Percentiles rank a stretch among this genome's conserved stretches.
Evolutionary conservation across 64 coral and sea anemone species (phyloP).

Genomic region (Actinia tenebrosa): DNA sequence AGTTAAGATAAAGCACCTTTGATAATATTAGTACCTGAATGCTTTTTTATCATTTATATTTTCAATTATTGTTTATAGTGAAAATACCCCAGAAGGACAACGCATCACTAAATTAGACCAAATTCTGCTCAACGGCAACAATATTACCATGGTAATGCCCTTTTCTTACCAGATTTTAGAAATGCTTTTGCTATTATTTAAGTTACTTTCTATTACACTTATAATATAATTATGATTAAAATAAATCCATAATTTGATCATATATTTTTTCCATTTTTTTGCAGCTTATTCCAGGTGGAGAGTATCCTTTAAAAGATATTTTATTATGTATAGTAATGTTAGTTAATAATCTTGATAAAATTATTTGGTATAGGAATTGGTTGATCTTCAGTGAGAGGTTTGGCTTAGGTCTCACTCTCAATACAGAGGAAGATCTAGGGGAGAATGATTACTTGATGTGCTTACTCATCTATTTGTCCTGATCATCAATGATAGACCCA

Average conservation of each 20-base stretch:
- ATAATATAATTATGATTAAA: not conserved
- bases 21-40: no score
- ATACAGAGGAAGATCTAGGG: no score
- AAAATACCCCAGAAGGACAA: slow-evolving; percentile 92
- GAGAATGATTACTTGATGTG: no score
- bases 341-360: no score
- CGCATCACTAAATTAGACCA: slow-evolving; percentile 96
- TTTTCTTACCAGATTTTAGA: not conserved
- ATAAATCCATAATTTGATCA: not conserved
- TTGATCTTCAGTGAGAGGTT: no score
- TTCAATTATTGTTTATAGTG: slow-evolving; percentile 40
- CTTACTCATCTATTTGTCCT: no score
- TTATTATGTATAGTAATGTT: no score
- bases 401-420: no score
- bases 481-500: no score
- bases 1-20: no score
- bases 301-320: slow-evolving; percentile 73
- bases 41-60: not conserved
- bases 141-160: slow-evolving; percentile 87
- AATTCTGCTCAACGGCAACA: slow-evolving; percentile 97
- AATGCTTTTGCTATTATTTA: not conserved
- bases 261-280: slow-evolving; percentile 20
- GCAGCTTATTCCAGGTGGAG: slow-evolving; percentile 97
- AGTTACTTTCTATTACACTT: not conserved
- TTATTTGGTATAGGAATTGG: no score